Evolutionary conservation across 2,797 vertebrate genomes (phyloP), one percentile per base, ranked within the genome.

Genomic region (Emys orbicularis): DNA sequence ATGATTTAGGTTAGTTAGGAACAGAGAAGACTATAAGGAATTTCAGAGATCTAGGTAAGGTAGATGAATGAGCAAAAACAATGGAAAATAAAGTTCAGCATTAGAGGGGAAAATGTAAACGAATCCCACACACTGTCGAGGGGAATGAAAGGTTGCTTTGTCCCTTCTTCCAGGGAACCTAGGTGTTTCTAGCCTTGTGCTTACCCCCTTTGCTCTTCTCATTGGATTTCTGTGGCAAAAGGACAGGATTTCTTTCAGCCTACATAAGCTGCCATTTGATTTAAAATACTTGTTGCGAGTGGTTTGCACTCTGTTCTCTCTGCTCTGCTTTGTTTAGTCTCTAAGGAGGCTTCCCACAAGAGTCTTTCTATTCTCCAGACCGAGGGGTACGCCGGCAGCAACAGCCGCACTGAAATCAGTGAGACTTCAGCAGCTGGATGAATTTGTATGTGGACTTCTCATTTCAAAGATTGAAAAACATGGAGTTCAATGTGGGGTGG

Each of bases 401-500:
- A 27, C 15, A 81, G 19, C n/a, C 79, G 57, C n/a, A 37, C 47
- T 47, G 82, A 74, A 80, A 27, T 8, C 86, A 31, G 16, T 2
- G 7, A 4, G 31, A 3, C 80, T 91, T 25, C 34, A 56, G 1
- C 8, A n/a, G 54, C 2, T 15, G 52, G 57, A 3, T 44, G 29
- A 47, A 3, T 9, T 59, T 31, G 5, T 0, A 21, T 8, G 7
- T 1, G 1, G 57, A 6, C 8, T 81, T 93, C 83, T 2, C 31
- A 11, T 1, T 31, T 61, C 57, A 31, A 13, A 29, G 25, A 5
- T 9, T 54, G 65, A 44, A 72, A 54, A 87, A 4, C 1, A 4
- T 15, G 15, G 31, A 12, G 1, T 80, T 57, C 29, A 2, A 0
- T 5, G 41, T 23, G 65, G 65, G 65, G 3, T 4, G 19, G 4